Evolutionary conservation across 1,140 invertebrate genomes (phyloP).

Genomic region (Holotrichia oblita): DNA sequence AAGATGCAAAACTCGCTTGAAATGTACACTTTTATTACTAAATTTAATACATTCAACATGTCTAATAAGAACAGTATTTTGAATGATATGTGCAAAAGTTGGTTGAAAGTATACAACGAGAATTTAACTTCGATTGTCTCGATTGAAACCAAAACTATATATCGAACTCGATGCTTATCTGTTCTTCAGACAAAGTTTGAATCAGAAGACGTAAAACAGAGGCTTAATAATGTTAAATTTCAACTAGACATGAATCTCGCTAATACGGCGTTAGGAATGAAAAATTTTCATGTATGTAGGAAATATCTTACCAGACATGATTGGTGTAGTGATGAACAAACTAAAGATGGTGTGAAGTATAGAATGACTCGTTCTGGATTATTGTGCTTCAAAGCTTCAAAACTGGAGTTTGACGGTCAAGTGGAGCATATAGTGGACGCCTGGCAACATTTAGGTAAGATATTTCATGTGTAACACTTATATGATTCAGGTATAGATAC

Average conservation of each 20-base stretch:
- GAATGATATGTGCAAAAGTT: conserved; percentile 39
- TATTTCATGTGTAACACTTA: no score
- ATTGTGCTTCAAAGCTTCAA: conserved; percentile 16
- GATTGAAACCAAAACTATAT: conserved; percentile 50
- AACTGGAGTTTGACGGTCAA: not conserved
- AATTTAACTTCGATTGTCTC: conserved; percentile 21
- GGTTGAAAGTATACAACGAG: conserved; percentile 36
- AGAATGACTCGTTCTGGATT: not conserved
- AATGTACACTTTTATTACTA: conserved; percentile 38
- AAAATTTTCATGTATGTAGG: conserved; percentile 61
- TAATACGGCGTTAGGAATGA: conserved; percentile 59
- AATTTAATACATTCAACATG: conserved; percentile 16
- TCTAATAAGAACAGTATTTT: conserved; percentile 30
- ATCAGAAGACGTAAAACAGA: conserved; percentile 23
- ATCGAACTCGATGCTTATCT: conserved; percentile 50
- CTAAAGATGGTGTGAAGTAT: conserved; percentile 29
- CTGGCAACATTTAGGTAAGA: conserved; percentile 38
- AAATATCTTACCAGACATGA: conserved; percentile 53
- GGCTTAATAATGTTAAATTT: conserved; percentile 44
- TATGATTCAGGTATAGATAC: no score
- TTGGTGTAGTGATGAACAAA: conserved; percentile 3
- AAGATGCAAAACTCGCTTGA: conserved; percentile 56
- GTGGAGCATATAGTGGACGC: not conserved
- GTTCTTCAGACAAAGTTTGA: conserved; percentile 44
- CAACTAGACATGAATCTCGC: conserved; percentile 57